A percentile compares a stretch with the other conserved stretches of the same genome.
Evolutionary conservation across 2,888 invertebrate genomes (phyloP).

Genomic region (Monopis laevigella): DNA sequence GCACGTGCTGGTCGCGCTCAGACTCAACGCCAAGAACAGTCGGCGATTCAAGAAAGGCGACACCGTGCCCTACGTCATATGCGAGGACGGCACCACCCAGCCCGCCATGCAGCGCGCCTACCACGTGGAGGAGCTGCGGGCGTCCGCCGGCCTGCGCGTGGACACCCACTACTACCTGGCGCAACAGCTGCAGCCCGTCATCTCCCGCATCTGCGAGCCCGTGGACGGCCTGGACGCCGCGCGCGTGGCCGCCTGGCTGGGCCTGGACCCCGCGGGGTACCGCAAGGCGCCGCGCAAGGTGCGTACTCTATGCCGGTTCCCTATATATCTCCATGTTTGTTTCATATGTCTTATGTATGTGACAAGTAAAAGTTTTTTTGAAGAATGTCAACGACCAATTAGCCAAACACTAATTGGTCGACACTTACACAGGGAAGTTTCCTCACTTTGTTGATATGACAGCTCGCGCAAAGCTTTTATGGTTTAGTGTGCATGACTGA

Average conservation of each 20-base stretch:
- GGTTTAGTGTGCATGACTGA: no score
- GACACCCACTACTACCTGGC: constrained; percentile 93
- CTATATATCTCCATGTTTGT: no score
- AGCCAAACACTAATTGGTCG: no score
- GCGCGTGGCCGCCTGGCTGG: constrained; percentile 89
- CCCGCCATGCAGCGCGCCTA: constrained; percentile 92
- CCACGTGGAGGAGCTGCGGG: constrained; percentile 89
- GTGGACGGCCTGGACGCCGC: constrained; percentile 93
- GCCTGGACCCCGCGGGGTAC: constrained; percentile 70
- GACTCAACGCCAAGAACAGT: constrained; percentile 83
- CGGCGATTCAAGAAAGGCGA: constrained; percentile 92
- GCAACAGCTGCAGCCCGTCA: constrained; percentile 96
- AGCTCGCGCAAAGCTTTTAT: no score
- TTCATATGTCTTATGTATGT: no score
- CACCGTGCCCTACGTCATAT: constrained; percentile 95
- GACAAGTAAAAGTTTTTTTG: no score
- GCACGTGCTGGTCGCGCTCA: constrained; percentile 87
- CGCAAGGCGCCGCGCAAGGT: no score
- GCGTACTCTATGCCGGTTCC: no score
- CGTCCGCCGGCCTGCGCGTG: constrained; percentile 72
- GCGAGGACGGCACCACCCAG: constrained; percentile 84
- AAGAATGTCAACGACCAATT: no score
- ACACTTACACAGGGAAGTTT: no score
- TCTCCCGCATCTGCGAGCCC: constrained; percentile 93
- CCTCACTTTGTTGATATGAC: no score